Percentiles rank a stretch among this genome's conserved stretches.
These are phyloP conservation scores for Echinarachnius parma DNA, from an alignment of 53 echinoderm and acorn worm species.

Conservation along the genomic window DNA sequence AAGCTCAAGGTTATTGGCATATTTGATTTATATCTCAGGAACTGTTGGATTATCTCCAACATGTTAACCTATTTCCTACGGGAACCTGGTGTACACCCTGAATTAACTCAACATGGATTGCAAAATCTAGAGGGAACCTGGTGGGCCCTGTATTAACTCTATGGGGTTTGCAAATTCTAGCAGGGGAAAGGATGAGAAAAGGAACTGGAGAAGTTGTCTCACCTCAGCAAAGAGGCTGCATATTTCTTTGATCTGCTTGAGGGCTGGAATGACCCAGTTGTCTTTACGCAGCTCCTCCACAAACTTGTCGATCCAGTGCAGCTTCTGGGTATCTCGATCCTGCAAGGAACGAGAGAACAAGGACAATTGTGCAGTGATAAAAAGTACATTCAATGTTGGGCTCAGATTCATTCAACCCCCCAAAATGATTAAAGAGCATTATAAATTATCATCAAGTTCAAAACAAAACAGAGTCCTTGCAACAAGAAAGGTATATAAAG, in stretches of 20 bases:
- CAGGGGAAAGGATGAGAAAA: neutral
- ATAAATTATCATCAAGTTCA: too few species aligned
- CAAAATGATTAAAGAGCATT: neutral
- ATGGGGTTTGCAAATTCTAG: too few species aligned
- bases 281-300: slow-evolving; percentile 95
- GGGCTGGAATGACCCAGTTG: slow-evolving; percentile 94
- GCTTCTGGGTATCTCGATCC: slow-evolving; percentile 98
- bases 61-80: too few species aligned
- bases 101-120: too few species aligned
- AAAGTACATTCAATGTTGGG: neutral
- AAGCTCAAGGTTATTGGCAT: too few species aligned
- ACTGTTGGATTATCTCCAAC: too few species aligned
- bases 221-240: slow-evolving; percentile 99
- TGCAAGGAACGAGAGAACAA: slow-evolving; percentile 15
- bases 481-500: too few species aligned
- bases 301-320: slow-evolving; percentile 96
- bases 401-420: neutral
- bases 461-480: too few species aligned
- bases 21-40: too few species aligned
- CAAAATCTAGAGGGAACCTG: too few species aligned
- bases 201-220: neutral
- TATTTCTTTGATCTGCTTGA: slow-evolving; percentile 95
- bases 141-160: too few species aligned
- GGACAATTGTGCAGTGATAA: neutral
- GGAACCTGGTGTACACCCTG: too few species aligned